Percentiles rank a stretch among this genome's conserved stretches.
phyloP scores from a whole-genome alignment of 1,140 invertebrate genomes.

The Agrypnia vestita region DNA sequence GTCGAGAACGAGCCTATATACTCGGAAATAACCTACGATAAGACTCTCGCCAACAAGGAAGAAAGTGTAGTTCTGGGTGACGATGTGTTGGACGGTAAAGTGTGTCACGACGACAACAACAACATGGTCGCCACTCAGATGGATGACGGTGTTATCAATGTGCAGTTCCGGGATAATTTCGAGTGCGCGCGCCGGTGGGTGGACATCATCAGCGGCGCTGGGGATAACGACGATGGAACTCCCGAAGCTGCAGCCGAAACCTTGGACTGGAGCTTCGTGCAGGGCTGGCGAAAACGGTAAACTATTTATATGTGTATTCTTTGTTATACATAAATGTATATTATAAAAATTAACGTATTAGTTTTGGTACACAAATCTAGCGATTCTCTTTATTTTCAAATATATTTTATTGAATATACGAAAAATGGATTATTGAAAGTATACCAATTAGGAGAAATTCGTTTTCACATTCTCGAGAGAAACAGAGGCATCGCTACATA shows the following conservation, averaged over 20 bases:
- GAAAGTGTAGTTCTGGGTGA: conserved; percentile 66
- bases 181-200: conserved; percentile 75
- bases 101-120: conserved; percentile 62
- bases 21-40: conserved; percentile 66
- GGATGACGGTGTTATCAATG: conserved; percentile 76
- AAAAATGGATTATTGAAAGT: not conserved
- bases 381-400: not conserved
- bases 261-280: conserved; percentile 82
- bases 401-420: not conserved
- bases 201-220: conserved; percentile 72
- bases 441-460: not conserved
- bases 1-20: conserved; percentile 69
- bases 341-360: not conserved
- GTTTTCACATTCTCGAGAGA: no score
- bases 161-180: conserved; percentile 79
- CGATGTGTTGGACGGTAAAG: conserved; percentile 61
- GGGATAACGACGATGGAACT: conserved; percentile 67
- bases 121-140: conserved; percentile 62
- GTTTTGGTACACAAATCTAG: not conserved
- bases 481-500: no score
- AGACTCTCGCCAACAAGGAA: conserved; percentile 66
- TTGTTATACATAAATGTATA: not conserved
- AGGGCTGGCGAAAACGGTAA: conserved; percentile 80
- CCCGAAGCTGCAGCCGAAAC: conserved; percentile 71
- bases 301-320: not conserved